phyloP scores from a whole-genome alignment of 2,113 vertebrate genomes.

The Stigmatopora nigra region DNA sequence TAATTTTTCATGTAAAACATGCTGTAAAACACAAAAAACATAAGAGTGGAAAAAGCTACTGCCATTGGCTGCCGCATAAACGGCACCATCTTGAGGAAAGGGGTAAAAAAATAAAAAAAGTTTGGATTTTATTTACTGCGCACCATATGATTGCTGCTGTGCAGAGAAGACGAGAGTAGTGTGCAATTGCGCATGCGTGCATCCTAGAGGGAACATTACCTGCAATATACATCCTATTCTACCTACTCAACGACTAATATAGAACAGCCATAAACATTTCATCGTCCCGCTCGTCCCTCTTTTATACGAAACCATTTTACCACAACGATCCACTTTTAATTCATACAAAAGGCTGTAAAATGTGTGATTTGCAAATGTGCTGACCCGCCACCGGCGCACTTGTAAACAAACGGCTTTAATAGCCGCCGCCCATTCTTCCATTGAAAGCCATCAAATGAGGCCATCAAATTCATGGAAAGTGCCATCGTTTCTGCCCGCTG shows the following conservation, averaged over 20 bases:
- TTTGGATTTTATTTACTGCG: too few relatives aligned
- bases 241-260: background rate
- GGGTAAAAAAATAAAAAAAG: too few relatives aligned
- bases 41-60: too few relatives aligned
- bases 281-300: too few relatives aligned
- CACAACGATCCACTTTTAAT: background rate
- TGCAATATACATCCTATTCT: background rate
- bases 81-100: too few relatives aligned
- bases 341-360: constrained; percentile 7
- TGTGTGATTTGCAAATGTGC: constrained; percentile 9
- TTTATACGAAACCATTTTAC: background rate
- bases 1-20: too few relatives aligned
- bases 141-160: too few relatives aligned
- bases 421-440: constrained; percentile 27
- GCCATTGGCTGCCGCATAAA: too few relatives aligned
- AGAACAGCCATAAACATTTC: background rate
- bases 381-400: constrained; percentile 10
- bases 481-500: constrained; percentile 10
- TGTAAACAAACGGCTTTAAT: constrained; percentile 25
- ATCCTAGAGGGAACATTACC: too few relatives aligned
- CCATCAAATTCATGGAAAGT: constrained; percentile 28
- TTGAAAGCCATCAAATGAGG: constrained; percentile 37
- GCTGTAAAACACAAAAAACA: too few relatives aligned
- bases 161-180: too few relatives aligned
- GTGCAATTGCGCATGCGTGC: too few relatives aligned